These are phyloP conservation scores for Zosterops hypoxanthus DNA, from an alignment of 2,113 vertebrate species.

Conservation along the genomic window DNA sequence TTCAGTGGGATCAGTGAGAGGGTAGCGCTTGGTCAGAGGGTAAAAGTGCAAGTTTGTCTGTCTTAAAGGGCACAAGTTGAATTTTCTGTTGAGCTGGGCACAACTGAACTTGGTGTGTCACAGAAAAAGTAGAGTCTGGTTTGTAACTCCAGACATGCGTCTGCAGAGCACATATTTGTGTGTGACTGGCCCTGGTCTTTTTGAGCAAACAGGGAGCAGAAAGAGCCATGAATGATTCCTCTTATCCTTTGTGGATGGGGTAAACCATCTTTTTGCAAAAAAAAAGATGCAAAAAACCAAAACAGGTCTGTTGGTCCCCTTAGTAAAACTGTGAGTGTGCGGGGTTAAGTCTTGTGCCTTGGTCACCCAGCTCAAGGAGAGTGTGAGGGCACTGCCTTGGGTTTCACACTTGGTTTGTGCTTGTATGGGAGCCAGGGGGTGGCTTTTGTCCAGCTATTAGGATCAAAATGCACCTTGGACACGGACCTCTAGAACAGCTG, in stretches of 20 bases:
- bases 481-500: neutral
- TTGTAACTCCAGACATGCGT: neutral
- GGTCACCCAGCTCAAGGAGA: neutral
- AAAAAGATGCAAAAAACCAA: neutral
- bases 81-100: neutral
- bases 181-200: neutral
- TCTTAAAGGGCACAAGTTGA: neutral
- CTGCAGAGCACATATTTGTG: neutral
- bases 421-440: neutral
- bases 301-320: neutral
- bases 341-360: neutral
- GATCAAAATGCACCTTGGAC: neutral
- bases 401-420: neutral
- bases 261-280: neutral
- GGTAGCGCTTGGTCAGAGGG: neutral
- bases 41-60: neutral
- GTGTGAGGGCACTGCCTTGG: neutral
- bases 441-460: neutral
- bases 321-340: neutral
- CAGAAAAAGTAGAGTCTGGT: neutral
- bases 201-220: neutral
- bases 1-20: neutral
- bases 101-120: neutral
- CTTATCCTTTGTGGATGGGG: neutral
- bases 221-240: accelerated